phyloP scores from a whole-genome alignment of 2,888 invertebrate species.

The Eilema griseolum region DNA sequence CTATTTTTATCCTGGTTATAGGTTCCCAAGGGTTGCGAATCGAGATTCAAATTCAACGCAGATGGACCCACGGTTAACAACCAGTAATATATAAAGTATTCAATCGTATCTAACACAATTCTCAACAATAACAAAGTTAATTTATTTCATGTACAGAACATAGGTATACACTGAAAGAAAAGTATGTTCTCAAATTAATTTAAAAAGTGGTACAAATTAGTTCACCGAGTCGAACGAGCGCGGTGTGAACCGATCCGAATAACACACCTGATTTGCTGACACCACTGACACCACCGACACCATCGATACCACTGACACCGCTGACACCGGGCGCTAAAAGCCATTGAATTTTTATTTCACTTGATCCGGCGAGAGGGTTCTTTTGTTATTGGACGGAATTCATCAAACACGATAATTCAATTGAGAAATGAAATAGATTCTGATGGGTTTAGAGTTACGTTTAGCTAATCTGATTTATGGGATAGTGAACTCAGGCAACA shows the following conservation, averaged over 20 bases:
- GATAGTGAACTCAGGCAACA: background rate
- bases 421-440: constrained; percentile 28
- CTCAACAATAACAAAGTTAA: background rate
- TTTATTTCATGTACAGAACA: background rate
- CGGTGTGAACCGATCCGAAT: background rate
- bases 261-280: constrained; percentile 20
- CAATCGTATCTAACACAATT: background rate
- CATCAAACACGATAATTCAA: constrained; percentile 49
- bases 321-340: constrained; percentile 27
- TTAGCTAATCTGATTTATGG: background rate
- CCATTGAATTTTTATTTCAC: constrained; percentile 37
- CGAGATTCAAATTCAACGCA: too few species aligned
- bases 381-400: constrained; percentile 38
- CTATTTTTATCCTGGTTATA: too few species aligned
- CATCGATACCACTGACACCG: too few species aligned
- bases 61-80: too few species aligned
- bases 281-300: too few species aligned
- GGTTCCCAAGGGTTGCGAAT: too few species aligned
- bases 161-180: background rate
- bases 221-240: background rate
- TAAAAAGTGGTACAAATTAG: background rate
- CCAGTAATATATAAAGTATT: background rate
- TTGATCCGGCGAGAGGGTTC: constrained; percentile 22
- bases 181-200: constrained; percentile 1
- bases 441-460: constrained; percentile 21